Conservation (phyloP, 2,888 invertebrate species). For the Erebia epiphron region DNA sequence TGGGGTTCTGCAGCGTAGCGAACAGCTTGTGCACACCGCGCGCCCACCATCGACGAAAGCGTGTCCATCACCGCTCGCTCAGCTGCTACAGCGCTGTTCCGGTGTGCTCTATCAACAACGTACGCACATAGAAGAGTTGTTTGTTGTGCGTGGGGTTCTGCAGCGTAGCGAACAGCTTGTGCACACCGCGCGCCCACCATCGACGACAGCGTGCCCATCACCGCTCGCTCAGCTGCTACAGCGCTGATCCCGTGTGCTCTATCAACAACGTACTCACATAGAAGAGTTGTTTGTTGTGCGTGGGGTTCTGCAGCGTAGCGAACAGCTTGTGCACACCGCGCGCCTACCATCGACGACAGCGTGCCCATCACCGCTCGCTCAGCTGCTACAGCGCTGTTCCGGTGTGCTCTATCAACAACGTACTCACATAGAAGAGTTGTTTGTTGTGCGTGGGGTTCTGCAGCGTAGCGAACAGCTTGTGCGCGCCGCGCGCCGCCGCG, state of each 20-base stretch:
- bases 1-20: conserved; percentile 1
- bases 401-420: background rate
- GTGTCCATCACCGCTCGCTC: conserved; percentile 69
- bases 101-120: background rate
- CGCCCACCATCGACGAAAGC: conserved; percentile 76
- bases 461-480: conserved; percentile 92
- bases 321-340: conserved; percentile 68
- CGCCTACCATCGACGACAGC: conserved; percentile 52
- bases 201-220: conserved; percentile 12
- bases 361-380: conserved; percentile 13
- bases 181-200: background rate
- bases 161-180: conserved; percentile 1
- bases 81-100: background rate
- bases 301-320: conserved; percentile 2
- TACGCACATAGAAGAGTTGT: conserved; percentile 56
- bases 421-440: conserved; percentile 90
- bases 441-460: conserved; percentile 94
- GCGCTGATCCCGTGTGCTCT: background rate
- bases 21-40: background rate
- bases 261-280: conserved; percentile 59
- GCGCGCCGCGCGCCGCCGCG: conserved; percentile 91
- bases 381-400: background rate
- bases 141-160: conserved; percentile 7
- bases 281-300: conserved; percentile 2
- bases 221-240: background rate